These are phyloP conservation scores for Sturmia bella DNA, from an alignment of 2,888 invertebrate genomes.

Conservation along the genomic window DNA sequence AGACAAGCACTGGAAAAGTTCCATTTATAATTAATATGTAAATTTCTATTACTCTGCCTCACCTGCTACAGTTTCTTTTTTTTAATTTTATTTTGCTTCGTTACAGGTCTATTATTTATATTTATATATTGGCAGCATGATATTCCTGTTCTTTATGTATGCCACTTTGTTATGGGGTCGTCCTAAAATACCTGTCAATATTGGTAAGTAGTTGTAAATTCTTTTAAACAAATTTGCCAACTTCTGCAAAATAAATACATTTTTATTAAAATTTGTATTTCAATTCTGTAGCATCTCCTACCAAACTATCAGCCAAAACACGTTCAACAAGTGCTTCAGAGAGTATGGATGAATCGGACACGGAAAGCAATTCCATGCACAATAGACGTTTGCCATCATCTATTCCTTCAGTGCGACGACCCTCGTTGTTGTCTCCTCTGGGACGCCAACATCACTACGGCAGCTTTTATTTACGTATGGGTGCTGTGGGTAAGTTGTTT, in stretches of 20 bases:
- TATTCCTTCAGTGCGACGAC: slow-evolving; percentile 82
- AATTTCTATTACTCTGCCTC: slow-evolving; percentile 49
- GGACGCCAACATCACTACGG: slow-evolving; percentile 91
- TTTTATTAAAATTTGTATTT: slow-evolving; percentile 4
- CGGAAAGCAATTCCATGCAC: slow-evolving; percentile 80
- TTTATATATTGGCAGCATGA: slow-evolving; percentile 92
- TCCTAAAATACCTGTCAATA: slow-evolving; percentile 83
- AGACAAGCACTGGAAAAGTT: neutral
- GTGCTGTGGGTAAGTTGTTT: slow-evolving; percentile 90
- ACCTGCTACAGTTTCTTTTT: neutral
- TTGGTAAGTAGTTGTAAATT: slow-evolving; percentile 83
- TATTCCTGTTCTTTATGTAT: slow-evolving; percentile 92
- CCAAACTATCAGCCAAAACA: slow-evolving; percentile 77
- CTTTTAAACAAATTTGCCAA: too few relatives aligned
- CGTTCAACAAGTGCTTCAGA: slow-evolving; percentile 82
- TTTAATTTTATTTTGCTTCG: slow-evolving; percentile 42
- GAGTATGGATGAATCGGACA: slow-evolving; percentile 84
- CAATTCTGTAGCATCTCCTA: slow-evolving; percentile 76
- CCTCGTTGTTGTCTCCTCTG: slow-evolving; percentile 82
- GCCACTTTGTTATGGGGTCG: slow-evolving; percentile 88
- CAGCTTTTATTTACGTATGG: slow-evolving; percentile 95
- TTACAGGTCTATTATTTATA: slow-evolving; percentile 92
- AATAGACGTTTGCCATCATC: slow-evolving; percentile 82
- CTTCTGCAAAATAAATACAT: too few relatives aligned
- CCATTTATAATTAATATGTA: slow-evolving; percentile 58